Evolutionary conservation across 2,113 vertebrate genomes (phyloP).

Genomic region (Plecturocebus donacophilus): DNA sequence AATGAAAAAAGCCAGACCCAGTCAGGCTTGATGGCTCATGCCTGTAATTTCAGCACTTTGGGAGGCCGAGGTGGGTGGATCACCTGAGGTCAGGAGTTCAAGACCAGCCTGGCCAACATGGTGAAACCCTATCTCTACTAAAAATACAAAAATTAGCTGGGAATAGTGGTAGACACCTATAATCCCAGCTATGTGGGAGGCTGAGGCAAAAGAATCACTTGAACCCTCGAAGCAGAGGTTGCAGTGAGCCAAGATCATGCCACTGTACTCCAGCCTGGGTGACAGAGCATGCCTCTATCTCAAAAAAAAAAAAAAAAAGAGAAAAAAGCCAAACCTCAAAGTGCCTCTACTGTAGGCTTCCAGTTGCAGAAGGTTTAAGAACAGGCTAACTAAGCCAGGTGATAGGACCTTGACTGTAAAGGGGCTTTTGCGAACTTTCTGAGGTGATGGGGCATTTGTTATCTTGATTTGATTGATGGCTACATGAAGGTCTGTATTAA

Average conservation of each 20-base stretch:
- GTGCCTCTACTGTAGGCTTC: not conserved
- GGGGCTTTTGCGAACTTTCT: not conserved
- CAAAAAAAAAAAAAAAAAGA: not conserved
- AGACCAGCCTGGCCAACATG: not conserved
- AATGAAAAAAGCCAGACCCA: not conserved
- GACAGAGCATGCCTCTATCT: not conserved
- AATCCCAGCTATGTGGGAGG: not conserved
- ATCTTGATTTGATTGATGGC: not conserved
- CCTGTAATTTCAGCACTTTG: not conserved
- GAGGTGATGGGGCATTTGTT: not conserved
- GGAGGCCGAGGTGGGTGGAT: not conserved
- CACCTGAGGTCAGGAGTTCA: not conserved
- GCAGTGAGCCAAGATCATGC: not conserved
- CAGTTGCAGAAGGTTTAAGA: not conserved
- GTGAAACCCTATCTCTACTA: not conserved
- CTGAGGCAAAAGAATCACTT: not conserved
- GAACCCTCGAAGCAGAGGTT: fast-evolving
- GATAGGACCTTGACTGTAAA: not conserved
- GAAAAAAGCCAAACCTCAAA: not conserved
- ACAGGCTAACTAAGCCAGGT: not conserved
- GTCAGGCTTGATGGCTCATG: not conserved
- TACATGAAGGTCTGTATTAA: not conserved
- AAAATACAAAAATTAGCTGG: not conserved
- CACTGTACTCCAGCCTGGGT: not conserved
- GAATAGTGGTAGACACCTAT: not conserved